Evolutionary conservation across 2,797 vertebrate genomes (phyloP).

Genomic region (Chiroxiphia lanceolata): DNA sequence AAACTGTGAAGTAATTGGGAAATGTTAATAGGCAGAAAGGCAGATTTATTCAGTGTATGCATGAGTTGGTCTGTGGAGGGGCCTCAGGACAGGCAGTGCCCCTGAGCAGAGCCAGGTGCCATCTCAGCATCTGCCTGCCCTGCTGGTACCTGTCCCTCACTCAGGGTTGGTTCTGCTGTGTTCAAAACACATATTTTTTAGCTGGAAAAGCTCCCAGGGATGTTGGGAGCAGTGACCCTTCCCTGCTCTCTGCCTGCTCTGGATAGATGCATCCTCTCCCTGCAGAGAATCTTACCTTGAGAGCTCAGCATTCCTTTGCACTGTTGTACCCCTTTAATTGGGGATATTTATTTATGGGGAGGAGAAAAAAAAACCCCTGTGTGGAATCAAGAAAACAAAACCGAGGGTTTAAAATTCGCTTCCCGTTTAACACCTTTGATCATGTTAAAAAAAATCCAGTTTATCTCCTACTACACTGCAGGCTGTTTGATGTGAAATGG

Average conservation of each 20-base stretch:
- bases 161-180: neutral
- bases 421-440: neutral
- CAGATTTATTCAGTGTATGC: neutral
- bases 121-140: neutral
- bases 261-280: fast-evolving
- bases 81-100: neutral
- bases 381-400: neutral
- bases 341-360: neutral
- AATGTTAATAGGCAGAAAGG: neutral
- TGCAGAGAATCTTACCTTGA: neutral
- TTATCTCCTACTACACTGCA: neutral
- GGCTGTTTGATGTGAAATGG: slow-evolving; percentile 1
- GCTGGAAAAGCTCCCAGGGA: neutral
- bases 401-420: neutral
- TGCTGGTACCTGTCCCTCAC: fast-evolving
- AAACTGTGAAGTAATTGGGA: neutral
- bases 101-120: neutral
- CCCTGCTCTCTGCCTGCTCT: neutral
- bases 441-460: neutral
- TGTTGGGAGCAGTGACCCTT: neutral
- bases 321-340: fast-evolving
- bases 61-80: neutral
- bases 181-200: neutral
- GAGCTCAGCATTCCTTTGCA: neutral
- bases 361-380: neutral